These are phyloP conservation scores for Bolinopsis microptera DNA, from an alignment of 37 sponge, comb jelly and placozoan species.

Conservation along the genomic window DNA sequence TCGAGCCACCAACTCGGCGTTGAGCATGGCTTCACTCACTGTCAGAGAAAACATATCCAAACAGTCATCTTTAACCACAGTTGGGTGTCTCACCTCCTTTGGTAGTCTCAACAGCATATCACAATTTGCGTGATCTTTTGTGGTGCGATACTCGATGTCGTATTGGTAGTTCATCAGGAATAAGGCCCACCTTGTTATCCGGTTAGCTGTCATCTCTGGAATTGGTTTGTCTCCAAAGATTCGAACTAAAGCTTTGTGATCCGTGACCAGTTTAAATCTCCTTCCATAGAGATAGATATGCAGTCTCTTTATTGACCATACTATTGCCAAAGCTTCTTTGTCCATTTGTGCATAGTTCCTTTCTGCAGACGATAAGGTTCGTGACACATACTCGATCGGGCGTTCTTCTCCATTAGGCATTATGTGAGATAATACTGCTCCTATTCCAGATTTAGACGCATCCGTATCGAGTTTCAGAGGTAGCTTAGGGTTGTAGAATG, in stretches of 20 bases:
- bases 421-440: conserved; percentile 60
- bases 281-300: conserved; percentile 73
- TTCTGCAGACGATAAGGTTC: conserved; percentile 68
- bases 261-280: conserved; percentile 66
- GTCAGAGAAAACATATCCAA: not conserved
- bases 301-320: conserved; percentile 67
- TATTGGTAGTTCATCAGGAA: conserved; percentile 69
- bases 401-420: conserved; percentile 65
- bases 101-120: conserved; percentile 74
- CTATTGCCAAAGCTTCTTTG: conserved; percentile 61
- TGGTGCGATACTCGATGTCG: conserved; percentile 70
- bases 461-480: not conserved
- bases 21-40: not conserved
- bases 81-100: not conserved
- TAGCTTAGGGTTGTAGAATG: not conserved
- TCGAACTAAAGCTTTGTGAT: conserved; percentile 45
- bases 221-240: conserved; percentile 49
- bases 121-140: conserved; percentile 69
- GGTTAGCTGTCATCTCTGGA: conserved; percentile 27
- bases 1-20: conserved; percentile 25
- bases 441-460: conserved; percentile 14
- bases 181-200: conserved; percentile 64
- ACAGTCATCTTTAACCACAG: not conserved
- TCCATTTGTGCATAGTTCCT: conserved; percentile 72
- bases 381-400: conserved; percentile 71